Evolutionary conservation across 1,140 invertebrate species (phyloP).

Genomic region (Saccostrea echinata): DNA sequence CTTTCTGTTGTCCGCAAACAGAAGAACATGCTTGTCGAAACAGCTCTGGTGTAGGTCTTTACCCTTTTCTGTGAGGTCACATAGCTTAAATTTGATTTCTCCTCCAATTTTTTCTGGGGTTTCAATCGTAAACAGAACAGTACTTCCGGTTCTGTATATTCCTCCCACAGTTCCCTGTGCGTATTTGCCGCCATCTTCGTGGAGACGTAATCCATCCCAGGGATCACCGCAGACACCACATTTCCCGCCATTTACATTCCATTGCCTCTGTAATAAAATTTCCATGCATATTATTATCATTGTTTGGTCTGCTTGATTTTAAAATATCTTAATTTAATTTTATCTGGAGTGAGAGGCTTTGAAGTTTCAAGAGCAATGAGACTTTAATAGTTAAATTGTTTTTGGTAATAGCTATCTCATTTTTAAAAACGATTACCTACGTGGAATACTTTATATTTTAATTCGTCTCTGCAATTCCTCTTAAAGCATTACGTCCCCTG

Average conservation of each 20-base stretch:
- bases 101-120: slow-evolving; percentile 5
- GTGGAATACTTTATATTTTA: too few species aligned
- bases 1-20: neutral
- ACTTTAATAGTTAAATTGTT: too few species aligned
- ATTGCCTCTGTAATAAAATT: slow-evolving; percentile 11
- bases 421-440: too few species aligned
- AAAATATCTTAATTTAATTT: too few species aligned
- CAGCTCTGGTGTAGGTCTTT: slow-evolving; percentile 4
- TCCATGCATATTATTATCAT: neutral
- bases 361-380: too few species aligned
- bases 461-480: too few species aligned
- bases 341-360: too few species aligned
- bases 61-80: slow-evolving; percentile 4
- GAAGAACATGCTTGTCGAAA: neutral
- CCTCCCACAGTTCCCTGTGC: slow-evolving; percentile 1
- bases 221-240: slow-evolving; percentile 48
- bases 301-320: neutral
- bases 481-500: too few species aligned
- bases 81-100: neutral
- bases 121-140: neutral
- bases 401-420: too few species aligned
- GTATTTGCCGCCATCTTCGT: slow-evolving; percentile 11
- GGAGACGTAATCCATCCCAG: slow-evolving; percentile 40
- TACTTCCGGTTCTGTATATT: slow-evolving; percentile 3
- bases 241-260: slow-evolving; percentile 48